These are phyloP conservation scores for Smutsia temminckii DNA, from an alignment of 2,797 vertebrate genomes.

Conservation along the genomic window DNA sequence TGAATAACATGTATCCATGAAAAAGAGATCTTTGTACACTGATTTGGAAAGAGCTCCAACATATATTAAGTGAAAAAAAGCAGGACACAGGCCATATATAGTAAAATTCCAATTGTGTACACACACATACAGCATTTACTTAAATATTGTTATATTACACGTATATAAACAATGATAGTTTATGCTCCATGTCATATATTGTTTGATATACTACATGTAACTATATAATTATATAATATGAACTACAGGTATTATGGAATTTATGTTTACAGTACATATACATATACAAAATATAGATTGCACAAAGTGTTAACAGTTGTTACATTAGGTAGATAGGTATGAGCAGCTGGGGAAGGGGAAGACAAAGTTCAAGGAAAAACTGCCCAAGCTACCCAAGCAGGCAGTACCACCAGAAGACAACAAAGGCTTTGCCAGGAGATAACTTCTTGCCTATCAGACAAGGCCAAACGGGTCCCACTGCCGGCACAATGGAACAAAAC, in stretches of 20 bases:
- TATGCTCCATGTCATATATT: not conserved
- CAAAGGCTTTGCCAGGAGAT: too few species aligned
- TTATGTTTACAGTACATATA: not conserved
- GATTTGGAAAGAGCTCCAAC: not conserved
- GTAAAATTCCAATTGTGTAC: not conserved
- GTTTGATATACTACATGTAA: not conserved
- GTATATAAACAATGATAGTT: not conserved
- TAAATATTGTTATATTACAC: not conserved
- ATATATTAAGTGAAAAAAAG: slow-evolving; percentile 6
- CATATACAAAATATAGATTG: not conserved
- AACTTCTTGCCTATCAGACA: too few species aligned
- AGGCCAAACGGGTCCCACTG: too few species aligned
- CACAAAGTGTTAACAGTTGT: too few species aligned
- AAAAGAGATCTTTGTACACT: not conserved
- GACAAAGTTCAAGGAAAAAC: too few species aligned
- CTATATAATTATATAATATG: not conserved
- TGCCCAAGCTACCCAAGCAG: too few species aligned
- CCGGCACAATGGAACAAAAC: too few species aligned
- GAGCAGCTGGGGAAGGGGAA: too few species aligned
- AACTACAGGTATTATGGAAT: not conserved
- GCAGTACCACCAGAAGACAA: too few species aligned
- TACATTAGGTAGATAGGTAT: too few species aligned
- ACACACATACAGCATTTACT: not conserved
- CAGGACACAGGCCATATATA: not conserved
- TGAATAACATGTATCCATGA: not conserved